A percentile compares a stretch with the other conserved stretches of the same genome.
phyloP scores from a whole-genome alignment of 2,888 invertebrate genomes.

The Tenthredo notha region DNA sequence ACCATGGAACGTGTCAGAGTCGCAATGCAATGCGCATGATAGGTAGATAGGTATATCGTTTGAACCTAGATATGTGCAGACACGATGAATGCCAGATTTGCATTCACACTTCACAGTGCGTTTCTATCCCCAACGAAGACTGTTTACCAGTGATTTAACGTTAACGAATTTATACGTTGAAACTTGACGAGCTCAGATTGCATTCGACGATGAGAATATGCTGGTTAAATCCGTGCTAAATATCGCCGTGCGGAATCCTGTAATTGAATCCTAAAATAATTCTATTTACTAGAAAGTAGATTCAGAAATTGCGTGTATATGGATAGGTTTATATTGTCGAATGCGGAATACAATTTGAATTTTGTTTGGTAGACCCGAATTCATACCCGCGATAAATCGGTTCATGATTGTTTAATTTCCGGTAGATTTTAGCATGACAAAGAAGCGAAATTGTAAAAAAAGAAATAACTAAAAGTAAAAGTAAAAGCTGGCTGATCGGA shows the following conservation, averaged over 20 bases:
- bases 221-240: not conserved
- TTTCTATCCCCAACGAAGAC: not conserved
- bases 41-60: not conserved
- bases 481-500: conserved; percentile 6
- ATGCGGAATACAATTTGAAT: conserved; percentile 12
- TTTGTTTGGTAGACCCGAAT: not conserved
- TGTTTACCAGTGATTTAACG: conserved; percentile 15
- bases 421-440: conserved; percentile 27
- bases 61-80: not conserved
- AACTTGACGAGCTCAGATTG: conserved; percentile 19
- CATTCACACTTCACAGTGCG: conserved; percentile 13
- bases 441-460: not conserved
- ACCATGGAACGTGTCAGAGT: conserved; percentile 15
- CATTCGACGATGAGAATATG: not conserved
- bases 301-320: not conserved
- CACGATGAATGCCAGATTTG: not conserved
- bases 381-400: conserved; percentile 5
- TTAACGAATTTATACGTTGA: not conserved
- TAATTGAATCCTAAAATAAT: not conserved
- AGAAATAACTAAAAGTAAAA: not conserved
- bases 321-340: not conserved
- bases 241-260: not conserved
- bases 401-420: conserved; percentile 39
- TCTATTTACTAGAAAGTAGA: not conserved
- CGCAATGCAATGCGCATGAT: not conserved